phyloP scores from a whole-genome alignment of 92 coral and sea anemone species.

The Blastomussa wellsi region DNA sequence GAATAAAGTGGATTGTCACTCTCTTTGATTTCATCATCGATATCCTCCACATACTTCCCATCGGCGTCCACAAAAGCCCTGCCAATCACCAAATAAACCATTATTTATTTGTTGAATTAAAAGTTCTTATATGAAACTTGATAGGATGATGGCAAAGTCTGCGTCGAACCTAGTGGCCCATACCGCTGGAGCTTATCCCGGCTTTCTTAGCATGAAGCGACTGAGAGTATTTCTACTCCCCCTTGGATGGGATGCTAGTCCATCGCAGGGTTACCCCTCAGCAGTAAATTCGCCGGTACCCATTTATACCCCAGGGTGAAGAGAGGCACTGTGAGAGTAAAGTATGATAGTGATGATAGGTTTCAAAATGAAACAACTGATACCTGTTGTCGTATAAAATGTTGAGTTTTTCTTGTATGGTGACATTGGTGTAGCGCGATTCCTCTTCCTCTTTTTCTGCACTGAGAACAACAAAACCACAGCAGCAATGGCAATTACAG shows the following conservation, averaged over 20 bases:
- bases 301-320: too few relatives aligned
- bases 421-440: background rate
- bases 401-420: background rate
- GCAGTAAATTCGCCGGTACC: too few relatives aligned
- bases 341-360: background rate
- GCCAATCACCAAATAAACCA: background rate
- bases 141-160: too few relatives aligned
- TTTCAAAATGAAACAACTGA: background rate
- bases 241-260: too few relatives aligned
- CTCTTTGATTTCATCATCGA: constrained; percentile 37
- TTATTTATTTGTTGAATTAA: too few relatives aligned
- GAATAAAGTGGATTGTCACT: constrained; percentile 37
- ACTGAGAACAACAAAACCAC: background rate
- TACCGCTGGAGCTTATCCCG: too few relatives aligned
- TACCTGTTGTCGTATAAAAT: constrained; percentile 30
- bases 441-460: constrained; percentile 5
- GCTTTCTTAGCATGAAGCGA: too few relatives aligned
- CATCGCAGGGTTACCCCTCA: too few relatives aligned
- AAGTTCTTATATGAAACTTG: background rate
- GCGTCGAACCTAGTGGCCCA: too few relatives aligned
- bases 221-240: too few relatives aligned
- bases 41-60: background rate
- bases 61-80: constrained; percentile 3
- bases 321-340: too few relatives aligned
- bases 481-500: background rate